Evolutionary conservation across 53 echinoderm and acorn worm species (phyloP).

Genomic region (Holothuria leucospilota): DNA sequence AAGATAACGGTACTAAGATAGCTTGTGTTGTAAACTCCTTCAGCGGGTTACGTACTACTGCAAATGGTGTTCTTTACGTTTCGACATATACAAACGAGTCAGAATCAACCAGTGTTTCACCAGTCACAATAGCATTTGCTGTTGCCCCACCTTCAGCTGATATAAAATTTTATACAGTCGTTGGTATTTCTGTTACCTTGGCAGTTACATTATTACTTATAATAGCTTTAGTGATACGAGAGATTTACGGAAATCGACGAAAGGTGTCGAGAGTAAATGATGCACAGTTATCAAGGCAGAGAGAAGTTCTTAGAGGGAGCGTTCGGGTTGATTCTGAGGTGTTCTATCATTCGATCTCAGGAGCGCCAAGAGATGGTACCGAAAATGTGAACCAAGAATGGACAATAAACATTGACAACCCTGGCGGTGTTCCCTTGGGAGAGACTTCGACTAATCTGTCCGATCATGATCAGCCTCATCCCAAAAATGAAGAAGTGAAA

Average conservation of each 20-base stretch:
- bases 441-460: not conserved
- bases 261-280: not conserved
- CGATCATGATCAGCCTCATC: not conserved
- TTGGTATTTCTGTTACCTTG: no score
- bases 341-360: not conserved
- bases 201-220: no score
- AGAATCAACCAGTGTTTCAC: no score
- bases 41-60: not conserved
- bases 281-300: not conserved
- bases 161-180: no score
- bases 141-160: no score
- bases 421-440: not conserved
- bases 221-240: no score
- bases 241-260: no score
- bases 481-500: not conserved
- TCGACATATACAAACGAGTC: no score
- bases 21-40: not conserved
- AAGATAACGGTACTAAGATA: constrained; percentile 17
- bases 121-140: no score
- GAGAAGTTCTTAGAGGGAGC: not conserved
- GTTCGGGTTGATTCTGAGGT: constrained; percentile 17
- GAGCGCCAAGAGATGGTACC: not conserved
- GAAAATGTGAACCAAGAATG: constrained; percentile 6
- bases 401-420: not conserved
- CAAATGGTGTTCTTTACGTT: not conserved